Evolutionary conservation across 2,888 invertebrate genomes (phyloP).

Genomic region (Glomeris marginata): DNA sequence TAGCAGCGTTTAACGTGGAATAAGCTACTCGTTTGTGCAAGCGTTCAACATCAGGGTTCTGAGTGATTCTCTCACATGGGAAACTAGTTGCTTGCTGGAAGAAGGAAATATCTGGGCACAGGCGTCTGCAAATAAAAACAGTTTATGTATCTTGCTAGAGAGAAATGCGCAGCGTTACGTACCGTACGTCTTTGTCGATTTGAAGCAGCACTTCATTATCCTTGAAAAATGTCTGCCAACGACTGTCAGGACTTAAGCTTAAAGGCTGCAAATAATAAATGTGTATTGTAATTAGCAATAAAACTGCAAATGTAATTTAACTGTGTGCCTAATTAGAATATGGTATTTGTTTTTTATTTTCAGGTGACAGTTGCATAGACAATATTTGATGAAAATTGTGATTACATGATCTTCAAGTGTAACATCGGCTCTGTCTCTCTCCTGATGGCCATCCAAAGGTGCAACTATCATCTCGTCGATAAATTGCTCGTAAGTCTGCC

Average conservation of each 20-base stretch:
- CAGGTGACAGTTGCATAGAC: too few species aligned
- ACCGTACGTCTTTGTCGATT: constrained; percentile 92
- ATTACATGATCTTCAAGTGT: constrained; percentile 33
- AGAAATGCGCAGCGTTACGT: constrained; percentile 9
- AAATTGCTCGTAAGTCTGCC: constrained; percentile 26
- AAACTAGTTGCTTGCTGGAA: constrained; percentile 89
- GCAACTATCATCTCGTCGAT: constrained; percentile 71
- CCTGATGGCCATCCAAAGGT: constrained; percentile 47
- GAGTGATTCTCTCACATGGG: constrained; percentile 66
- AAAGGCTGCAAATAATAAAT: constrained; percentile 52
- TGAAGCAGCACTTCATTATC: constrained; percentile 95
- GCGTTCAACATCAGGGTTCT: constrained; percentile 53
- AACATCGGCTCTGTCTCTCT: constrained; percentile 39
- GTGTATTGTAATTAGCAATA: too few species aligned
- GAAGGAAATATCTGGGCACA: constrained; percentile 58
- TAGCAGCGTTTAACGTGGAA: constrained; percentile 68
- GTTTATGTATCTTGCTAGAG: neutral
- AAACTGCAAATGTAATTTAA: too few species aligned
- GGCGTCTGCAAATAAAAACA: constrained; percentile 33
- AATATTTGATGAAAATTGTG: neutral
- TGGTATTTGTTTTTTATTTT: neutral
- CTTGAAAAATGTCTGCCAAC: constrained; percentile 90
- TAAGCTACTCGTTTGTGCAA: constrained; percentile 79
- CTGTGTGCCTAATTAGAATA: neutral
- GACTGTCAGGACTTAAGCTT: constrained; percentile 85